Conservation (phyloP, 1,140 invertebrate genomes). For the Eriosoma lanigerum region DNA sequence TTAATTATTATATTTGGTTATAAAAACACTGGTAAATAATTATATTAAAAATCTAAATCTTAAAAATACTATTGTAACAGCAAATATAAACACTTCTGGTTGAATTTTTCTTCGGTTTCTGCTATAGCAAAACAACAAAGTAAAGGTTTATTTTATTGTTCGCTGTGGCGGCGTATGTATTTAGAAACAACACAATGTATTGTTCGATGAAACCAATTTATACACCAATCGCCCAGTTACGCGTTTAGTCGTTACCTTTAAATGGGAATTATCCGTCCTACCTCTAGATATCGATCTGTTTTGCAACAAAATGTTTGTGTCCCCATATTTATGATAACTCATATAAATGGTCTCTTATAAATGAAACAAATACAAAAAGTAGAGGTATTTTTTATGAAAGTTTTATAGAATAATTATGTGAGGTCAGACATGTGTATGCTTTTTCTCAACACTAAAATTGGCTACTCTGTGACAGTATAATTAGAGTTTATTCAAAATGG, state of each 20-base stretch:
- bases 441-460: neutral
- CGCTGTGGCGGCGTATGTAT: neutral
- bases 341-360: neutral
- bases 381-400: too few relatives aligned
- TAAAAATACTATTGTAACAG: neutral
- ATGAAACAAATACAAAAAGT: too few relatives aligned
- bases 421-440: neutral
- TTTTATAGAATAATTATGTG: too few relatives aligned
- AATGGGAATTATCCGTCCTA: neutral
- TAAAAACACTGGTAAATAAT: too few relatives aligned
- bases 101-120: neutral
- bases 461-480: neutral
- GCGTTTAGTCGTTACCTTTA: neutral
- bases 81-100: neutral
- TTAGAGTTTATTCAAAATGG: neutral
- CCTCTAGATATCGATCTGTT: neutral
- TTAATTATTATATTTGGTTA: too few relatives aligned
- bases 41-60: neutral
- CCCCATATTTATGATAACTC: neutral
- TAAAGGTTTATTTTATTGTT: slow-evolving; percentile 5
- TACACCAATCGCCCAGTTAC: neutral
- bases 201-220: neutral
- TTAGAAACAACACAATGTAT: neutral
- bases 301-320: neutral
- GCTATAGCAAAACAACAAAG: neutral